Percentiles rank a stretch among this genome's conserved stretches.
phyloP scores from a whole-genome alignment of 2,888 invertebrate genomes.

The Athrips mouffetella region DNA sequence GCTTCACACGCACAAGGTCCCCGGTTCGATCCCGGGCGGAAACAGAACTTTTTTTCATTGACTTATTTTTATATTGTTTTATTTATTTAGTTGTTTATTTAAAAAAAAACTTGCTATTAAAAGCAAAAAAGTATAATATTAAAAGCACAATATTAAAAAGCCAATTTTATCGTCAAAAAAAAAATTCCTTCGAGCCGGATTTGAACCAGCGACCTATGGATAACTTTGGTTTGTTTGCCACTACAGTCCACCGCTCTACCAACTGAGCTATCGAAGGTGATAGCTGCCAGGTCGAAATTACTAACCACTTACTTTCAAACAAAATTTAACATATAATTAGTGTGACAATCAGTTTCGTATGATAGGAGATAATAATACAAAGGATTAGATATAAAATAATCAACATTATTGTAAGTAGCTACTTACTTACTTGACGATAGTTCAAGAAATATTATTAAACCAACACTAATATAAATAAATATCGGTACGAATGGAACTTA shows the following conservation, averaged over 20 bases:
- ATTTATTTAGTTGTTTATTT: background rate
- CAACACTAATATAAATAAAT: too few relatives aligned
- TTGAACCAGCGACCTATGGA: slow-evolving; percentile 80
- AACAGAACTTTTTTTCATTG: slow-evolving; percentile 48
- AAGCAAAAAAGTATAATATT: too few relatives aligned
- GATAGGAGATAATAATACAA: background rate
- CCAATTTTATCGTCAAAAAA: too few relatives aligned
- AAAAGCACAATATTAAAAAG: too few relatives aligned
- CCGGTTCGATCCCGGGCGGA: slow-evolving; percentile 85
- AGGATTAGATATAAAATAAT: background rate
- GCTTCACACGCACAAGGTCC: slow-evolving; percentile 88
- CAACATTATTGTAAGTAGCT: background rate
- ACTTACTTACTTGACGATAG: too few relatives aligned
- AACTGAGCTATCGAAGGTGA: slow-evolving; percentile 79
- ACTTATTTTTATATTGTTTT: slow-evolving; percentile 7
- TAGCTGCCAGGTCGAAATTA: slow-evolving; percentile 24
- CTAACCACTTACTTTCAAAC: background rate
- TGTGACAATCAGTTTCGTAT: background rate
- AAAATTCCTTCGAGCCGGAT: slow-evolving; percentile 76
- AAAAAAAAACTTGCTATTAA: too few relatives aligned
- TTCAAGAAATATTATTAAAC: too few relatives aligned
- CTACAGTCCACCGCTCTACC: slow-evolving; percentile 80
- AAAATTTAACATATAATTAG: background rate
- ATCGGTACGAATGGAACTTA: too few relatives aligned
- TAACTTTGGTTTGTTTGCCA: slow-evolving; percentile 38